Conservation (phyloP, 2,113 vertebrate genomes). For the Oenanthe melanoleuca region DNA sequence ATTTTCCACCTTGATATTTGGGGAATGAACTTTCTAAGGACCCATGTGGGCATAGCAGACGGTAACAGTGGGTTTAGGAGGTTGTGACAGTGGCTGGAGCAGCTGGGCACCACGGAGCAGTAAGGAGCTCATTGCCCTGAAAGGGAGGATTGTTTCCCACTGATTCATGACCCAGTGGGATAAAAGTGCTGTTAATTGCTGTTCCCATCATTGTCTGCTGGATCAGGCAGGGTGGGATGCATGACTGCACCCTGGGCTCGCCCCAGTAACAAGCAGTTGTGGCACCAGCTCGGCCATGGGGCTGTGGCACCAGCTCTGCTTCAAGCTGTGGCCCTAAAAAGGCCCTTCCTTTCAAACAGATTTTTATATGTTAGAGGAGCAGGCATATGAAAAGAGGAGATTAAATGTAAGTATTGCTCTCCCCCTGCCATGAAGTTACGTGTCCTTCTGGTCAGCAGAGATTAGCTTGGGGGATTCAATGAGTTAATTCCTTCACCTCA, state of each 20-base stretch:
- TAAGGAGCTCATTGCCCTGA: not conserved
- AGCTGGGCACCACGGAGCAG: not conserved
- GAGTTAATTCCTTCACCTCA: slow-evolving; percentile 45
- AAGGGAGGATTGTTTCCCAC: slow-evolving; percentile 27
- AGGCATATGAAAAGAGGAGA: not conserved
- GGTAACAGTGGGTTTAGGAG: not conserved
- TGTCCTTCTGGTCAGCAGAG: slow-evolving; percentile 15
- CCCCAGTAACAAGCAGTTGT: not conserved
- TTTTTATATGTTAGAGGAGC: not conserved
- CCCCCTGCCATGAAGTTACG: not conserved
- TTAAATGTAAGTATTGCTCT: not conserved
- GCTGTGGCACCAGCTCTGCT: not conserved
- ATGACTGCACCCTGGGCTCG: not conserved
- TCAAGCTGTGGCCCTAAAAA: not conserved
- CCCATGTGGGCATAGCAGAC: not conserved
- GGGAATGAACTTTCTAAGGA: not conserved
- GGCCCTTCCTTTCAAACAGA: not conserved
- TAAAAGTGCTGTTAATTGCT: slow-evolving; percentile 26
- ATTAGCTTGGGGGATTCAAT: slow-evolving; percentile 22
- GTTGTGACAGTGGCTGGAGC: not conserved
- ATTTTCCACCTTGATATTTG: not conserved
- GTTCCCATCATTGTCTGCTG: not conserved
- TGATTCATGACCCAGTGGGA: not conserved
- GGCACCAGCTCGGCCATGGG: not conserved
- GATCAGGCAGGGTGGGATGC: slow-evolving; percentile 1